Percentiles rank a stretch among this genome's conserved stretches.
phyloP scores from a whole-genome alignment of 1,140 invertebrate species.

The Diabrotica undecimpunctata region DNA sequence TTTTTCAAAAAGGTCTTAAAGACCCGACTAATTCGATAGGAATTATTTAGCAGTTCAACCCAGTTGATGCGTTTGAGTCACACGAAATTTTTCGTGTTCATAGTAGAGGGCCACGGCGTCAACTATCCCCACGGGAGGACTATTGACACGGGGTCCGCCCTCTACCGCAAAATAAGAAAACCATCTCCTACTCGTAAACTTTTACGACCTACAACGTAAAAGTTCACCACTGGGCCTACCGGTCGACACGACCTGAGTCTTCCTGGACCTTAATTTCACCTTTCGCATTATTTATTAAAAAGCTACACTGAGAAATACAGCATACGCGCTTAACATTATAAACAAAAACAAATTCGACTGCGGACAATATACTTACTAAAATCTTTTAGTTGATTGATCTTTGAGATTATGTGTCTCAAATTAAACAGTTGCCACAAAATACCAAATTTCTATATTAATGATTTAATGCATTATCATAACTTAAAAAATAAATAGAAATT shows the following conservation, averaged over 20 bases:
- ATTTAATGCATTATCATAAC: too few relatives aligned
- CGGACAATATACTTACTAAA: too few relatives aligned
- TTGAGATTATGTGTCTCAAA: too few relatives aligned
- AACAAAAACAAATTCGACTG: too few relatives aligned
- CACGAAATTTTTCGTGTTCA: slow-evolving; percentile 2
- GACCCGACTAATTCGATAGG: slow-evolving; percentile 1
- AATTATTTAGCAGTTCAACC: background rate
- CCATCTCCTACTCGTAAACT: background rate
- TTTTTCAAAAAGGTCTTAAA: slow-evolving; percentile 3
- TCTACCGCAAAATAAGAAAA: slow-evolving; percentile 2
- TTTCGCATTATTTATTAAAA: slow-evolving; percentile 1
- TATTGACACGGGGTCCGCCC: slow-evolving; percentile 1
- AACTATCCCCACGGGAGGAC: background rate
- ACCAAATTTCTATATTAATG: too few relatives aligned
- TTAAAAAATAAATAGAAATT: too few relatives aligned
- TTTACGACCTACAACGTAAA: background rate
- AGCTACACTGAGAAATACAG: background rate
- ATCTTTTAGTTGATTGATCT: too few relatives aligned
- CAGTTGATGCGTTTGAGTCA: background rate
- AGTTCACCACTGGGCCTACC: background rate
- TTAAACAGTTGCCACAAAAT: too few relatives aligned
- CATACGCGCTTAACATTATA: too few relatives aligned
- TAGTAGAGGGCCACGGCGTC: background rate
- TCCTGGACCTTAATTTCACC: slow-evolving; percentile 1
- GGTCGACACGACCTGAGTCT: background rate